Base-by-base conservation (phyloP, 2,113 vertebrate species). In the Bolborhynchus lineola region DNA sequence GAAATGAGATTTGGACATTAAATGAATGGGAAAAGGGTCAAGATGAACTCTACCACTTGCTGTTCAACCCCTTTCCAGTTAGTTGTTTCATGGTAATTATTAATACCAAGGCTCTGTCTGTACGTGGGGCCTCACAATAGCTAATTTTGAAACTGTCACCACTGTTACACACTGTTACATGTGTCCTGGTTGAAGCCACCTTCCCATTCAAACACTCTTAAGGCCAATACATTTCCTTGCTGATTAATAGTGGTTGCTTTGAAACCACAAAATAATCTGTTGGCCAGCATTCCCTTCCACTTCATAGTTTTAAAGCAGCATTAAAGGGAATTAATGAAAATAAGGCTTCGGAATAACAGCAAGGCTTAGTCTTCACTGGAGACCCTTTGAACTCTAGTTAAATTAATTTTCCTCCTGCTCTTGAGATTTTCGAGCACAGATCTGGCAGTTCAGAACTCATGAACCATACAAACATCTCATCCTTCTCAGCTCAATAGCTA, bases 81-180 rank as follows among this genome's bases (percentile, higher is more conserved):
- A 82, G 90, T 76, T 88, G 53, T 42, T 86, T 88, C 39, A 2
- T 10, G 80, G 80, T 94, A 96, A 96, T 96, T 74, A 91, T 96
- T 95, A 95, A 94, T 94, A 46, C 52, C 44, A 41, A 89, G 82
- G 26, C n/a, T 69, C 57, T 72, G 62, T 37, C 87, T 7, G 0
- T 52, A 26, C 2, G 5, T 20, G 55, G 57, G 76, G 78, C 81
- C 67, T 82, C 81, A 96, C 93, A 93, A 94, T 92, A 84, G 81
- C 93, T 92, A 75, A 92, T 94, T 89, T 93, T 96, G 95, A 88
- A 96, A 60, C 80, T 78, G 88, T 88, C 72, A 78, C 76, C 14
- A 1, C 47, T 49, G 7, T 76, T 46, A 37, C 74, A 79, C 0
- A 0, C 59, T 62, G 63, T 52, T 84, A n/a, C 28, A 1, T 5